Evolutionary conservation across 2,113 vertebrate genomes (phyloP), one percentile per base, ranked within the genome.

Genomic region (Spheniscus mendiculus): DNA sequence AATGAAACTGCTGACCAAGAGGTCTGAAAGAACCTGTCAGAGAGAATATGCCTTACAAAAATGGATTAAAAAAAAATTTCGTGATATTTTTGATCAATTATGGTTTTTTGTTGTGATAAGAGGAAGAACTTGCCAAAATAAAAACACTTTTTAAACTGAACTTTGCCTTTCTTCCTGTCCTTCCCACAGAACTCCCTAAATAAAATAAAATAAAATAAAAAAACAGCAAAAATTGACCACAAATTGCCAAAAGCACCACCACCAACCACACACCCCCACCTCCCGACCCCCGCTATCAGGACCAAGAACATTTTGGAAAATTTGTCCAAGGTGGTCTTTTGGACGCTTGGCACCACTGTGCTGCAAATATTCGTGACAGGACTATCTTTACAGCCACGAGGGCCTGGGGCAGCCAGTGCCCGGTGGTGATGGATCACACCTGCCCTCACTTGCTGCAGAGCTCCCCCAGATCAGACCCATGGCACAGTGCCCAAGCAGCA

Each of bases 391-490:
- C 0, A 2, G 15, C 29, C n/a, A 36, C 1, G 10, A 32, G 8
- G 21, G 10, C 18, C 27, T 58, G 42, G 14, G 23, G 10, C 61
- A 81, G 21, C 44, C 47, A 14, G 4, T 61, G 34, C 19, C 25
- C 5, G 4, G 16, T 3, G 4, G 50, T 23, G n/a, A 5, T 30
- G 18, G 40, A 17, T 62, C 36, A 53, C 36, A n/a, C 4, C 44
- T 69, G 32, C 49, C 19, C 13, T 45, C 9, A 10, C 6, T n/a
- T 2, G 0, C 7, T n/a, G 14, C 45, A 50, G 22, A 62, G 3
- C 7, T 0, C 15, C 27, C 10, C 30, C 34, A 0, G 2, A 21
- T 44, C 59, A 93, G 49, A 65, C 4, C 6, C 27, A 12, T 3
- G 9, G 55, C 44, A 71, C 22, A 15, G 29, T 7, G 9, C 12